These are phyloP conservation scores for Pangasianodon hypophthalmus DNA, from an alignment of 2,113 vertebrate species.

Conservation along the genomic window DNA sequence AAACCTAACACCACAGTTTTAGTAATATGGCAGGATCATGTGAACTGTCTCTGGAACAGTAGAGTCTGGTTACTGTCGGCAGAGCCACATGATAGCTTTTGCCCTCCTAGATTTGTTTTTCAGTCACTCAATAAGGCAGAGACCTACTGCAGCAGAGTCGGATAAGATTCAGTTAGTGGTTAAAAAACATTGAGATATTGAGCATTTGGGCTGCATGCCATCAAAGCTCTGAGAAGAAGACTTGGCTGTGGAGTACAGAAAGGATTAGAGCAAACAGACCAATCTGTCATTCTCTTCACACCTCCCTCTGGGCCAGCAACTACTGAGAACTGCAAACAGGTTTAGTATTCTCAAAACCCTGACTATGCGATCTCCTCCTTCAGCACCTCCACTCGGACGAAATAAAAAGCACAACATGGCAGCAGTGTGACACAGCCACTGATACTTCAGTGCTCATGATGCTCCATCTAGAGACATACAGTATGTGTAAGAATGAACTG, in stretches of 20 bases:
- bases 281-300: slow-evolving; percentile 13
- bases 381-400: neutral
- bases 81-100: neutral
- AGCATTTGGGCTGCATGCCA: slow-evolving; percentile 37
- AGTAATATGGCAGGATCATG: neutral
- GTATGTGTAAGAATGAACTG: neutral
- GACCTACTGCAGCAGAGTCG: neutral
- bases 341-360: neutral
- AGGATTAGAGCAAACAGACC: neutral
- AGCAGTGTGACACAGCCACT: neutral
- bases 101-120: neutral
- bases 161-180: neutral
- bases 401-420: neutral
- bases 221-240: slow-evolving; percentile 24
- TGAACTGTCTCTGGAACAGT: neutral
- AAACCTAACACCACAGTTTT: neutral
- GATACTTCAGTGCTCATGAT: neutral
- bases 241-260: neutral
- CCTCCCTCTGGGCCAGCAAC: neutral
- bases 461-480: neutral
- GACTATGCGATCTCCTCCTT: neutral
- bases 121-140: neutral
- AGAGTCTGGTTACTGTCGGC: neutral
- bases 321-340: slow-evolving; percentile 7
- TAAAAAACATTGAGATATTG: neutral